Evolutionary conservation across 1,140 invertebrate species (phyloP).

Genomic region (Thrips palmi): DNA sequence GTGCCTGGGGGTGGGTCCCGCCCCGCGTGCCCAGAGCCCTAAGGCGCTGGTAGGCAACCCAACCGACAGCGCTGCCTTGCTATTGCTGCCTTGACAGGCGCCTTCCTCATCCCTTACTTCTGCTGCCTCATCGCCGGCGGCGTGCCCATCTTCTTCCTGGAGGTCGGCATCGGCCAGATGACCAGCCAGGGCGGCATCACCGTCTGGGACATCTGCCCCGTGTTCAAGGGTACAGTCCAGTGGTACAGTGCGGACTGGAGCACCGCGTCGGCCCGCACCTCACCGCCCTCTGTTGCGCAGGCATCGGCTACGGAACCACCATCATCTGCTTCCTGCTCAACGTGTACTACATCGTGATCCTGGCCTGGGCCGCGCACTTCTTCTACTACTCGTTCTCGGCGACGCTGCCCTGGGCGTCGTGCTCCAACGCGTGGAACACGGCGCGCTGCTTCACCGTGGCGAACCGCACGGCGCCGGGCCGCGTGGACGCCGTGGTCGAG

Average conservation of each 20-base stretch:
- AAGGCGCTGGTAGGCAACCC: too few species aligned
- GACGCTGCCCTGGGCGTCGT: slow-evolving; percentile 34
- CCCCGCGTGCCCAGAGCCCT: too few species aligned
- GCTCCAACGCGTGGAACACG: slow-evolving; percentile 30
- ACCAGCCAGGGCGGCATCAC: slow-evolving; percentile 63
- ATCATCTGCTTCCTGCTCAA: slow-evolving; percentile 35
- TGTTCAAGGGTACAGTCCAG: slow-evolving; percentile 18
- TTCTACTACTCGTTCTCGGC: slow-evolving; percentile 32
- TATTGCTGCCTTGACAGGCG: slow-evolving; percentile 28
- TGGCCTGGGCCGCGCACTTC: slow-evolving; percentile 37
- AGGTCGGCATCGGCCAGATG: slow-evolving; percentile 72
- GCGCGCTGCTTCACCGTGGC: slow-evolving; percentile 17
- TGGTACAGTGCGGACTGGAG: neutral
- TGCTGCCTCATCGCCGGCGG: slow-evolving; percentile 60
- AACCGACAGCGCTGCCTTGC: too few species aligned
- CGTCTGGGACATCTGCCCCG: slow-evolving; percentile 46
- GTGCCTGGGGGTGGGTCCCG: too few species aligned
- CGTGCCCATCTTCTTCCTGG: slow-evolving; percentile 77
- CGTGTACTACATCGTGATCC: slow-evolving; percentile 35
- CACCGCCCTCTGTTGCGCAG: slow-evolving; percentile 18
- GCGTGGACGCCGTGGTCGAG: slow-evolving; percentile 32
- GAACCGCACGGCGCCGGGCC: neutral
- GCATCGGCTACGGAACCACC: slow-evolving; percentile 36
- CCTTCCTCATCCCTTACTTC: slow-evolving; percentile 57
- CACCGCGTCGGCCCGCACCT: neutral